Evolutionary conservation across 2,113 vertebrate species (phyloP).

Genomic region (Sitta europaea): DNA sequence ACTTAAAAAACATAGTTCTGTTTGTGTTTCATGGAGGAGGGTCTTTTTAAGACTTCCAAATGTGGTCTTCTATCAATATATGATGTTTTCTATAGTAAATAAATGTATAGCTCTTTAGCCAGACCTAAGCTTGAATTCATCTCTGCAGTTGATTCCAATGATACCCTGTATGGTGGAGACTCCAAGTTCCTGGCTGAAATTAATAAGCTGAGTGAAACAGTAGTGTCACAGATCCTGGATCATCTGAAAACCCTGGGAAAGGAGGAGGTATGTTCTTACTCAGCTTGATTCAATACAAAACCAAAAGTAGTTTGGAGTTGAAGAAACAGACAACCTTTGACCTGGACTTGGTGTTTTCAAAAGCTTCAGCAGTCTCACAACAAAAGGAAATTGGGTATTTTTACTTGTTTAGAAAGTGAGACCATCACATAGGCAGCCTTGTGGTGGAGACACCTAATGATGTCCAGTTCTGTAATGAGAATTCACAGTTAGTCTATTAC

Average conservation of each 20-base stretch:
- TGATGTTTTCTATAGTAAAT: not conserved
- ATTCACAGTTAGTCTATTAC: not conserved
- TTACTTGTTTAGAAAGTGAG: not conserved
- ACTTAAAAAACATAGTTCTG: not conserved
- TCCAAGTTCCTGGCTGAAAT: conserved; percentile 92
- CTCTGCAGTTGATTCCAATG: conserved; percentile 91
- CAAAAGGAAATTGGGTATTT: not conserved
- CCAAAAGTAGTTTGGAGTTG: not conserved
- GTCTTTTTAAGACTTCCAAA: not conserved
- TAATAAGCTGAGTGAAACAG: conserved; percentile 89
- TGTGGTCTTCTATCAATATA: not conserved
- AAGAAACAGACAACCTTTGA: not conserved
- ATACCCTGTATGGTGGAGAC: conserved; percentile 93
- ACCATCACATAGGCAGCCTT: not conserved
- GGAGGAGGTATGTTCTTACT: conserved; percentile 82
- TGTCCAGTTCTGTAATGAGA: not conserved
- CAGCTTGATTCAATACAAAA: not conserved
- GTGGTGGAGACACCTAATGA: not conserved
- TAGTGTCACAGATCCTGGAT: conserved; percentile 92
- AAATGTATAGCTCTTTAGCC: not conserved
- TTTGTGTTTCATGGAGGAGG: not conserved
- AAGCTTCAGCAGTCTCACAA: not conserved
- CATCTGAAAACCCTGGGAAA: conserved; percentile 88
- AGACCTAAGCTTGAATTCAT: not conserved
- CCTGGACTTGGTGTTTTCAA: not conserved